Conservation (phyloP, 2,113 vertebrate genomes). For the Nasalis larvatus region DNA sequence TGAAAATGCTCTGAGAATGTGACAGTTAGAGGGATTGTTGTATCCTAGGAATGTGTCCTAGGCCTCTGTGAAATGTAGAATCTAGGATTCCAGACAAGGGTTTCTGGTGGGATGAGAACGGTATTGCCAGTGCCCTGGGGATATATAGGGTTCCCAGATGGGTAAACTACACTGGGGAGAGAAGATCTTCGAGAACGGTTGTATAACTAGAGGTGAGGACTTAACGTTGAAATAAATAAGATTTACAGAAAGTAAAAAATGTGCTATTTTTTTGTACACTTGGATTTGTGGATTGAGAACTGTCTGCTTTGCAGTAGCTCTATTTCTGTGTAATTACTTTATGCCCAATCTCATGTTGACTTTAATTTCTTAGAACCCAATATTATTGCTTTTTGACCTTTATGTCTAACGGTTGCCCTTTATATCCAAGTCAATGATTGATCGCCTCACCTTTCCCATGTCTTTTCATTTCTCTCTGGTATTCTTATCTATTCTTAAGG, state of each 20-base stretch:
- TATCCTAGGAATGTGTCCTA: too few relatives aligned
- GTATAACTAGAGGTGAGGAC: neutral
- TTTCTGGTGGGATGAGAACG: neutral
- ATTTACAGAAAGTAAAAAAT: neutral
- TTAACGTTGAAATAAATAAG: neutral
- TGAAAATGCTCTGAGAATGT: neutral
- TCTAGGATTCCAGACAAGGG: neutral
- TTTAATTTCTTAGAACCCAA: conserved; percentile 16
- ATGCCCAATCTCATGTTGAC: neutral
- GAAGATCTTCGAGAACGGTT: neutral
- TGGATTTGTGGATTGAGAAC: neutral
- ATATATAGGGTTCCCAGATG: neutral
- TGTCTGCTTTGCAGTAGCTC: neutral
- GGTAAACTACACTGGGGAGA: neutral
- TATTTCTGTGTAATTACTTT: neutral
- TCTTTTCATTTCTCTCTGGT: conserved; percentile 35
- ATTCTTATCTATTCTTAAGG: neutral
- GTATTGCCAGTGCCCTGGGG: neutral
- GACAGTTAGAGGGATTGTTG: neutral
- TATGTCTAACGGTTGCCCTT: conserved; percentile 4
- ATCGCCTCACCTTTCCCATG: neutral
- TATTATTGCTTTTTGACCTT: conserved; percentile 4
- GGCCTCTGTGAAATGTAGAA: too few relatives aligned
- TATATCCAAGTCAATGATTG: neutral
- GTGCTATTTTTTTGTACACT: neutral